Base-by-base conservation (phyloP, 2,797 vertebrate species). In the Bucorvus abyssinicus region DNA sequence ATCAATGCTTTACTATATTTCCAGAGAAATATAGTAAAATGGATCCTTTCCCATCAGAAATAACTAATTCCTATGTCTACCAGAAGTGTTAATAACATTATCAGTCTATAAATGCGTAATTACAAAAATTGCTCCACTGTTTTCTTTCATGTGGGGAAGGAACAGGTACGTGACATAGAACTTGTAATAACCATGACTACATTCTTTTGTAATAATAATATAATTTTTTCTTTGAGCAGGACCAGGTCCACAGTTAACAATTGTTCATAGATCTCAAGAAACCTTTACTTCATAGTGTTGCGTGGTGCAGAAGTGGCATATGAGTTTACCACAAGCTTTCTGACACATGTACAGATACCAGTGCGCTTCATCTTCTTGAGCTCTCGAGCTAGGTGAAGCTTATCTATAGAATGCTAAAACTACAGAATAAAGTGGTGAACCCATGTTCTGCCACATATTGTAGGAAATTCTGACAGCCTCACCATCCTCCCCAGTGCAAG, bases 271-370 rank as follows among this genome's bases (percentile, higher is more conserved):
- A n/a, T 59, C 40, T 90, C 38, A 64, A 29, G 26, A 90, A 89
- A 87, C 7, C 27, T 68, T 52, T 68, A 24, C 13, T 64, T 64
- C 21, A 27, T 7, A 20, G 24, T 5, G 21, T 12, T 90, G 50
- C 21, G 49, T 24, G 23, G 16, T 32, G 40, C 67, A 59, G 64
- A 65, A 59, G 24, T 7, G 16, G 30, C 12, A 53, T 0, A 0
- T 19, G 16, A 53, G 21, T 34, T 86, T 78, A 71, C 18, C 45
- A 38, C 36, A 42, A 56, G 14, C 14, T 47, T 93, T 56, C 38
- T 40, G 12, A 67, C 49, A 38, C 38, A 32, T 0, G 0, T 52
- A 42, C 24, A 59, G 38, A 53, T 9, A 42, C 17, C 38, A 42
- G 7, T 8, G 42, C 0, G 2, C 44, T 40, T 77, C 22, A 44